Evolutionary conservation across 1,140 invertebrate species (phyloP), one percentile per base, ranked within the genome.

Genomic region (Drosophila murphyi): DNA sequence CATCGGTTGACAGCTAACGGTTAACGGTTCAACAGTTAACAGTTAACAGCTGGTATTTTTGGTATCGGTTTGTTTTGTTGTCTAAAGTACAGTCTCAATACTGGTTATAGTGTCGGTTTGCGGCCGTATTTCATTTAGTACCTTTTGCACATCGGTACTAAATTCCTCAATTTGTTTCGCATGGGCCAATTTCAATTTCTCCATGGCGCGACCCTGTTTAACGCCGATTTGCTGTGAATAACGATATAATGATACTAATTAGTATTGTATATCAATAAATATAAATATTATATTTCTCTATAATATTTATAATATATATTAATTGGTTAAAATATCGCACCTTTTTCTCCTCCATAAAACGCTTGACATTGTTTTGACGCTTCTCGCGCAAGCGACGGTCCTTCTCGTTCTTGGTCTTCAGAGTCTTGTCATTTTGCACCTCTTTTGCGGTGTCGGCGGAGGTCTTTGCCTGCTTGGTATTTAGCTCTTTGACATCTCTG

Each of bases 291-390:
- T 20, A 20, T 20, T 20, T 20, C 20, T 20, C 20, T 20, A 20
- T 20, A 20, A 20, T 20, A 20, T 20, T 20, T 20, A 20, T 20
- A 20, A 20, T 20, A 20, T 20, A 20, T 20, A 20, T 20, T 20
- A 20, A 1, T 1, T 39, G 37, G 37, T 7, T 41, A 20, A 8
- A 20, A 8, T 0, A n/a, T 12, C 60, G 4, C n/a, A 95, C 95
- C 93, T 97, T 99, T 55, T 98, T 95, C 93, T 99, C 98, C 83
- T 99, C 99, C 94, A 99, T 97, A 91, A 99, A 99, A 86, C 98
- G 98, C 93, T 99, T 99, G 12, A 98, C 98, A 92, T 99, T 99
- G 91, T 99, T 99, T 87, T 99, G 98, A 89, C 99, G 99, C 85
- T 99, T 97, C 93, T 99, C 99, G 70, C 98, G 94, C 20, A 98